Base-by-base conservation (phyloP, 2,888 invertebrate species). In the Apodemia hepburni region DNA sequence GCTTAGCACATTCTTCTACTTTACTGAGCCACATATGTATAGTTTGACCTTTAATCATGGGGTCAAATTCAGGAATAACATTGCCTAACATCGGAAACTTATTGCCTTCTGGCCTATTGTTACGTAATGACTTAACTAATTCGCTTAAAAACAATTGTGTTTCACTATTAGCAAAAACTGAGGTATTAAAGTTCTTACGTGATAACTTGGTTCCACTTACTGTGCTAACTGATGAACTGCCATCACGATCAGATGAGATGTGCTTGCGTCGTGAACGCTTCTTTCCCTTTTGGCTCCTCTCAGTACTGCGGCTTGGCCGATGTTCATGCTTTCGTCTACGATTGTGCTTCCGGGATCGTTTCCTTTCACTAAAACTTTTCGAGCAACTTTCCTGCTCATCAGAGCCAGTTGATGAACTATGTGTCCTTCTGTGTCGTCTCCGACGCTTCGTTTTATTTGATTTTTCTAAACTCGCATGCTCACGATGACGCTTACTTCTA, bases 51-150 rank as follows among this genome's bases (percentile, higher is more conserved):
- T 68, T 68, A 6, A 38, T 38, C 38, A 67, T 54, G 3, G 69
- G 67, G 58, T 69, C 69, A 57, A 71, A 70, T 18, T 70, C 68
- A 0, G 70, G 69, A 11, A 71, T 58, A 2, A 69, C 66, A 59
- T 71, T 69, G 33, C 57, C 59, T 33, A 65, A 17, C 2, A 61
- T 17, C 12, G 67, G 49, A 62, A 65, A 64, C 33, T 64, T 64
- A 47, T 66, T 47, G 35, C 61, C 47, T 1, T 47, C 47, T 47
- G 47, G 17, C 17, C n/a, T 47, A 47, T 17, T 47, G 47, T 17
- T 47, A 17, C 17, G 47, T 47, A 47, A 47, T 2, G 47, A n/a
- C 17, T 47, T 17, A 17, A 47, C 33, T 33, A 58, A 58, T 35
- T 27, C 15, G 2, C 3, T 29, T 33, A 58, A 58, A 17, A 58